Evolutionary conservation across 2,888 invertebrate genomes (phyloP).

Genomic region (Tachina fera): DNA sequence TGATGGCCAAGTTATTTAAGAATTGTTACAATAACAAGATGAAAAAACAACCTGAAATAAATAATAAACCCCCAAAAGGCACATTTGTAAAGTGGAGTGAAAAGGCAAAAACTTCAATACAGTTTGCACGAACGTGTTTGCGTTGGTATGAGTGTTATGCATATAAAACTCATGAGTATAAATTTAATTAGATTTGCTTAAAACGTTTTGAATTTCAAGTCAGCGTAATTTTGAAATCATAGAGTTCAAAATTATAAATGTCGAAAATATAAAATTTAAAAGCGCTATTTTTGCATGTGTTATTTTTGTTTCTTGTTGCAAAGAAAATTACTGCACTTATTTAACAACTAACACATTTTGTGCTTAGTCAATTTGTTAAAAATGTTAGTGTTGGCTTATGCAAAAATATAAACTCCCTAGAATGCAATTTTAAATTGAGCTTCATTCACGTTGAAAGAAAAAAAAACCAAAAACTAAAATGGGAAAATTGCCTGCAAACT

Average conservation of each 20-base stretch:
- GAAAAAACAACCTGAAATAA: constrained; percentile 21
- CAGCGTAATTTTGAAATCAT: constrained; percentile 70
- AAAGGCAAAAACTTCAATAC: constrained; percentile 8
- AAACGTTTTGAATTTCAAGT: constrained; percentile 69
- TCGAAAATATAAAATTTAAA: constrained; percentile 9
- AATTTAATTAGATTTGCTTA: constrained; percentile 58
- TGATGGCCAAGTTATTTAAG: constrained; percentile 52
- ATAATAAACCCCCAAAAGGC: constrained; percentile 68
- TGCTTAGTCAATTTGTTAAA: not conserved
- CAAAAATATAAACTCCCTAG: constrained; percentile 54
- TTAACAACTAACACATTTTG: constrained; percentile 35
- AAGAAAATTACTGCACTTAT: constrained; percentile 67
- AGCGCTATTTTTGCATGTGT: constrained; percentile 12
- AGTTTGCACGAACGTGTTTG: not conserved
- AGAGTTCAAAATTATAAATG: constrained; percentile 46
- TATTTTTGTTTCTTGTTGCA: constrained; percentile 10
- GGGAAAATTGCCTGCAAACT: not conserved
- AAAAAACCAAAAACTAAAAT: constrained; percentile 24
- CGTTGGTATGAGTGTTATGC: not conserved
- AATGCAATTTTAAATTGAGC: constrained; percentile 68
- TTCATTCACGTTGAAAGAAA: constrained; percentile 49
- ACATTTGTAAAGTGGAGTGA: constrained; percentile 54
- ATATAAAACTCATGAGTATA: not conserved
- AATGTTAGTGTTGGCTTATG: not conserved
- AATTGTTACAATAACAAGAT: constrained; percentile 9